A percentile compares a stretch with the other conserved stretches of the same genome.
These are phyloP conservation scores for Syngnathoides biaculeatus DNA, from an alignment of 2,113 vertebrate species.

Conservation along the genomic window DNA sequence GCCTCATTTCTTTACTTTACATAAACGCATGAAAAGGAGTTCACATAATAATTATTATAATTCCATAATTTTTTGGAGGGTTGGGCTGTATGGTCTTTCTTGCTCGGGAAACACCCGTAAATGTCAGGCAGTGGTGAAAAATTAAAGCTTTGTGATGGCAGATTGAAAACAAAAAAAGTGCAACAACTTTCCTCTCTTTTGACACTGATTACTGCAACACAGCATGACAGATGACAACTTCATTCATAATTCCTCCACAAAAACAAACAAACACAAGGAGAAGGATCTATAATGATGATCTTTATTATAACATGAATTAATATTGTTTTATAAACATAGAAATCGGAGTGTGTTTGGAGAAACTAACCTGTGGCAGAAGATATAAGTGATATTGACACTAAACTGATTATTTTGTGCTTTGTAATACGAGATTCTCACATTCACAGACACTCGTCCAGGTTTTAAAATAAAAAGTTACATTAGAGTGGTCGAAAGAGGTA, in stretches of 20 bases:
- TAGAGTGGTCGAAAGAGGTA: neutral
- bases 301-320: constrained; percentile 58
- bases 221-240: neutral
- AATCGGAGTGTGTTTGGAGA: constrained; percentile 23
- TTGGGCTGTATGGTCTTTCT: too few species aligned
- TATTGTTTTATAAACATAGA: constrained; percentile 56
- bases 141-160: too few species aligned
- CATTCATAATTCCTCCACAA: neutral
- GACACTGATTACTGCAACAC: neutral
- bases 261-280: neutral
- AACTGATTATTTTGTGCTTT: constrained; percentile 2
- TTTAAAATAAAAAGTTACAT: neutral
- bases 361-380: constrained; percentile 37
- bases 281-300: constrained; percentile 8
- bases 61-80: too few species aligned
- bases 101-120: too few species aligned
- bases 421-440: neutral
- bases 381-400: constrained; percentile 44
- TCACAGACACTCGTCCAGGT: neutral
- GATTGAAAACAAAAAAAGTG: too few species aligned
- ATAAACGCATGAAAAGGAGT: too few species aligned
- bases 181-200: neutral
- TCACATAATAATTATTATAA: too few species aligned
- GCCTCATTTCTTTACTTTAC: too few species aligned
- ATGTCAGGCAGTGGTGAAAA: too few species aligned